These are phyloP conservation scores for mouse (Mus musculus) DNA, from an alignment of 2,113 vertebrate genomes.

Conservation along the genomic window GRCm39 chr1:122980501-122981000, in stretches of 20 bases:
- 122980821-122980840: not conserved
- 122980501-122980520: conserved; percentile 35
- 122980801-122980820: too few relatives aligned
- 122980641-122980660: not conserved
- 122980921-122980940: not conserved
- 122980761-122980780: not conserved
- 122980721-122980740: not conserved
- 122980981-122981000: too few relatives aligned
- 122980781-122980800: not conserved
- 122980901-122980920: not conserved
- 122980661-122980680: not conserved
- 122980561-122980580: conserved; percentile 34
- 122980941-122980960: not conserved
- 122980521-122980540: not conserved
- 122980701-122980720: not conserved
- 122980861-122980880: not conserved
- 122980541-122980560: conserved; percentile 16
- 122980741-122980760: too few relatives aligned
- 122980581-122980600: not conserved
- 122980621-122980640: too few relatives aligned
- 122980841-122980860: not conserved
- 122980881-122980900: not conserved
- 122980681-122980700: not conserved
- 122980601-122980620: not conserved
- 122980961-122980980: too few relatives aligned